Evolutionary conservation across 1,140 invertebrate species (phyloP).

Genomic region (Schlechtendalia chinensis): DNA sequence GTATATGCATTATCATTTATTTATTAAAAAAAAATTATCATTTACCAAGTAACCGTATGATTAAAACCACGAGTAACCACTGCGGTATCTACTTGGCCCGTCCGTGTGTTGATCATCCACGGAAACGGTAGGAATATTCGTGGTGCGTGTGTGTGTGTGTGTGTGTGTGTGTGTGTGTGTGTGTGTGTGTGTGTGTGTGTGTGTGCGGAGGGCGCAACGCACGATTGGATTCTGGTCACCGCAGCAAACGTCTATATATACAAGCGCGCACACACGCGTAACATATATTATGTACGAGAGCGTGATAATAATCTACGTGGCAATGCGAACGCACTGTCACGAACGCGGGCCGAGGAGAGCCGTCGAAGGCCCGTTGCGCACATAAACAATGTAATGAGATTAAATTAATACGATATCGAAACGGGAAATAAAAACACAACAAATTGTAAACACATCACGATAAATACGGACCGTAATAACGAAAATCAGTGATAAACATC

Average conservation of each 20-base stretch:
- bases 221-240: slow-evolving; percentile 16
- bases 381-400: slow-evolving; percentile 19
- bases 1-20: no score
- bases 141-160: background rate
- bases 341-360: background rate
- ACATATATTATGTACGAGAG: background rate
- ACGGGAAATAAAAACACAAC: background rate
- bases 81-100: no score
- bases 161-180: background rate
- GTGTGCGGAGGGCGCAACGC: background rate
- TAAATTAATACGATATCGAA: slow-evolving; percentile 28
- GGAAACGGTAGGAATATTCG: slow-evolving; percentile 43
- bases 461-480: background rate
- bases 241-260: background rate
- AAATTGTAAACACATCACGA: slow-evolving; percentile 8
- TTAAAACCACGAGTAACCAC: no score
- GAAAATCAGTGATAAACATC: background rate
- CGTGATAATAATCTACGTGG: slow-evolving; percentile 28
- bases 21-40: no score
- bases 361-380: slow-evolving; percentile 5
- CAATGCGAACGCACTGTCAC: background rate
- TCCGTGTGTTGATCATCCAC: no score
- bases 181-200: background rate
- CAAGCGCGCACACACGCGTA: background rate
- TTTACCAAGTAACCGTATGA: no score